Base-by-base conservation (phyloP, 2,888 invertebrate genomes). In the Tricholauxania praeusta region DNA sequence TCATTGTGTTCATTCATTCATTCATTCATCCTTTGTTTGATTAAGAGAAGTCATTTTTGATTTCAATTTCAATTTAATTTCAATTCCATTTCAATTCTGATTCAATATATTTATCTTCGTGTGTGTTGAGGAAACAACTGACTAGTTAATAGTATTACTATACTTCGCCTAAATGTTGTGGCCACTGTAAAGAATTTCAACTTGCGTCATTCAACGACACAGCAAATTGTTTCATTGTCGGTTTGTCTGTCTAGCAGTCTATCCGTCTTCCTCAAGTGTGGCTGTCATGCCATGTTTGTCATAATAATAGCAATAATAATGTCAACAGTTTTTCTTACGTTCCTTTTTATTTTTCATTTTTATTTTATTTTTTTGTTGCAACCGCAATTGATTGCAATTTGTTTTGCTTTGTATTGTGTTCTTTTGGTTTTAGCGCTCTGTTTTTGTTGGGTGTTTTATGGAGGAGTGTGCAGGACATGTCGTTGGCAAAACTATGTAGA, bases 261-360 rank as follows among this genome's bases (percentile, higher is more conserved):
- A 39, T 39, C 39, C 2, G 39, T 39, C 39, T 10, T 39, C 39
- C 10, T 39, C 39, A 39, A 39, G 39, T 62, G 47, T 62, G 14
- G 39, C 60, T 62, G 60, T 10, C 60, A 39, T 32, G 32, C 60
- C 28, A 60, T n/a, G 39, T 62, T 32, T 15, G n/a, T 62, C 39
- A 39, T 62, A 32, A 32, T 39, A 62, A 62, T 62, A 39, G 39
- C 60, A 62, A 62, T 62, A 22, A 62, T 62, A 62, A 62, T 32
- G 60, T 62, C 47, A 62, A 39, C 60, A 62, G n/a, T 28, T 62
- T 62, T 17, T 12, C 22, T 28, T 39, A n/a, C 47, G 10, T 39
- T 32, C 7, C 39, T 39, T 39, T 39, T 60, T 12, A 32, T 60
- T 17, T 39, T 10, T 47, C 15, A 32, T 62, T 62, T 62, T 32